phyloP scores from a whole-genome alignment of 2,797 vertebrate genomes.

The Lacerta viridis region DNA sequence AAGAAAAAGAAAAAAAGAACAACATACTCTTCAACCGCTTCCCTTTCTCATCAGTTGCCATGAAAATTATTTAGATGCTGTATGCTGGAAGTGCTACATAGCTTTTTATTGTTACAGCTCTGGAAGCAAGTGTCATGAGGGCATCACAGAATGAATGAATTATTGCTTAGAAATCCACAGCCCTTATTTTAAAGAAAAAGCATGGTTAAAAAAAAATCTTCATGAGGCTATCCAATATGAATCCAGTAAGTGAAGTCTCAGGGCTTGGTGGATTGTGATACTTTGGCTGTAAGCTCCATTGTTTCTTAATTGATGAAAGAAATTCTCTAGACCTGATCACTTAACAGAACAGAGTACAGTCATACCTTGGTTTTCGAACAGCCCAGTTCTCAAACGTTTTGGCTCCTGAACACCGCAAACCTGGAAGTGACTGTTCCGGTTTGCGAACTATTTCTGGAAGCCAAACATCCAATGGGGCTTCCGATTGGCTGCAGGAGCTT shows the following conservation, averaged over 20 bases:
- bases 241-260: neutral
- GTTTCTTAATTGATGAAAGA: neutral
- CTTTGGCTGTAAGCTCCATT: neutral
- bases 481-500: too few relatives aligned
- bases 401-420: too few relatives aligned
- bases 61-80: neutral
- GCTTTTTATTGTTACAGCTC: neutral
- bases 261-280: neutral
- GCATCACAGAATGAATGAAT: neutral
- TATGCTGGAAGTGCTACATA: neutral
- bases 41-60: neutral
- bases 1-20: neutral
- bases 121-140: too few relatives aligned
- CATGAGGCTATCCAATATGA: neutral
- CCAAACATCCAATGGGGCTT: too few relatives aligned
- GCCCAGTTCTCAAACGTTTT: too few relatives aligned
- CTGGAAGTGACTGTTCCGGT: too few relatives aligned
- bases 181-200: neutral
- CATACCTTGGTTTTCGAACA: too few relatives aligned
- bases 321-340: neutral
- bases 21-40: neutral
- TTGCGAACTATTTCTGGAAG: too few relatives aligned
- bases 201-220: neutral
- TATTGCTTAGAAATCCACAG: neutral
- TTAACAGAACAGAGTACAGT: neutral